These are phyloP conservation scores for Drosophila acutilabella DNA, from an alignment of 2,888 invertebrate species.

Conservation along the genomic window DNA sequence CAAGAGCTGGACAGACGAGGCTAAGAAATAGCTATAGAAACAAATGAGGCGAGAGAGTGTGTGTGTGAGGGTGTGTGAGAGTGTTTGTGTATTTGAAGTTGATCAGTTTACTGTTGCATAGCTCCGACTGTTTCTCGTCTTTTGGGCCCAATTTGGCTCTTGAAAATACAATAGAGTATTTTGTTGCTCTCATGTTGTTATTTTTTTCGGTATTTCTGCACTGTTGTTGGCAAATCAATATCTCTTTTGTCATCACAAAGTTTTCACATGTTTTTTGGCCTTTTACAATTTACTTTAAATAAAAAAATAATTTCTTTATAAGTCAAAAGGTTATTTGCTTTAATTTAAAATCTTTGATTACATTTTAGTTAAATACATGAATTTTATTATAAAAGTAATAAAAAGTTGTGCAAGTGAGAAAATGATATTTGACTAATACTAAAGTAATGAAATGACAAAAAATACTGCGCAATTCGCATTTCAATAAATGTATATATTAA, in stretches of 20 bases:
- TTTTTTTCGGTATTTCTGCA: slow-evolving; percentile 37
- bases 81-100: background rate
- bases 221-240: slow-evolving; percentile 36
- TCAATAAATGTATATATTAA: too few species aligned
- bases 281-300: too few species aligned
- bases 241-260: too few species aligned
- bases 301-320: too few species aligned
- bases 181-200: slow-evolving; percentile 27
- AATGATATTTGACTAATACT: too few species aligned
- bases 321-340: background rate
- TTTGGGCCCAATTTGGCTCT: background rate
- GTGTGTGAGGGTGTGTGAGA: background rate
- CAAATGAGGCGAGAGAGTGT: background rate
- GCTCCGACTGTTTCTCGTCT: slow-evolving; percentile 19
- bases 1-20: slow-evolving; percentile 5
- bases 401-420: too few species aligned
- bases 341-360: background rate
- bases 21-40: slow-evolving; percentile 8
- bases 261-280: too few species aligned
- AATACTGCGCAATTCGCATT: too few species aligned
- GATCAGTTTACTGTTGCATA: slow-evolving; percentile 4
- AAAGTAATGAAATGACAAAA: too few species aligned
- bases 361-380: background rate
- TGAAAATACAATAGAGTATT: slow-evolving; percentile 3
- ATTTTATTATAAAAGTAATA: too few species aligned